Conservation (phyloP, 2,888 invertebrate species). For the Alloplasta piceator region DNA sequence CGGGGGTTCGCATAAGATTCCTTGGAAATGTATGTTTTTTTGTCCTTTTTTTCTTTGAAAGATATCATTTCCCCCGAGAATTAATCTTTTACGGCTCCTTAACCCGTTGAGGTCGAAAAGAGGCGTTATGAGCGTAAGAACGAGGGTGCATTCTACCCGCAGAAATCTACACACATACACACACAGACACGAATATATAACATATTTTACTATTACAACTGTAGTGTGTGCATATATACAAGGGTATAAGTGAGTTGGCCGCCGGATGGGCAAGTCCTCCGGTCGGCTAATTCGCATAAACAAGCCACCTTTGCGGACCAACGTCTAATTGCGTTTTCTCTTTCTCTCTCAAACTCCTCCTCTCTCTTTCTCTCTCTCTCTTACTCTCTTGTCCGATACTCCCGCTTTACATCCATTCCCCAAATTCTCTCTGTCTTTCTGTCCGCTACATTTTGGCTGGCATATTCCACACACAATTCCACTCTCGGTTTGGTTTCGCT, state of each 20-base stretch:
- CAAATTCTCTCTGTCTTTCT: constrained; percentile 23
- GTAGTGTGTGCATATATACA: constrained; percentile 5
- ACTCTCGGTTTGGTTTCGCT: constrained; percentile 23
- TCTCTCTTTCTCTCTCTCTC: constrained; percentile 34
- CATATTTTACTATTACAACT: constrained; percentile 23
- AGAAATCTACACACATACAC: constrained; percentile 24
- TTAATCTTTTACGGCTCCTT: constrained; percentile 32
- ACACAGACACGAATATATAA: constrained; percentile 2
- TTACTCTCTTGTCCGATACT: constrained; percentile 2
- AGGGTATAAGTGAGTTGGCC: constrained; percentile 33
- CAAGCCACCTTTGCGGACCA: constrained; percentile 69
- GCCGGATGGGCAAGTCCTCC: constrained; percentile 55
- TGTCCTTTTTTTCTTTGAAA: background rate
- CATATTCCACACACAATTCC: constrained; percentile 48
- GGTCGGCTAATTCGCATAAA: constrained; percentile 70
- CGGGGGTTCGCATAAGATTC: no score
- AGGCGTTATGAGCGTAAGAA: constrained; percentile 22
- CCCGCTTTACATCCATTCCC: constrained; percentile 52
- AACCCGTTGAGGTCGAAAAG: constrained; percentile 37
- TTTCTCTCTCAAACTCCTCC: constrained; percentile 49
- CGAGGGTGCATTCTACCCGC: background rate
- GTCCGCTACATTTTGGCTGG: constrained; percentile 24
- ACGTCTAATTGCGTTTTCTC: constrained; percentile 71
- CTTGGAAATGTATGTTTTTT: no score
- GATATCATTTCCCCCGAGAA: constrained; percentile 24